phyloP scores from a whole-genome alignment of 2,113 vertebrate genomes.

The Illadopsis cleaveri region DNA sequence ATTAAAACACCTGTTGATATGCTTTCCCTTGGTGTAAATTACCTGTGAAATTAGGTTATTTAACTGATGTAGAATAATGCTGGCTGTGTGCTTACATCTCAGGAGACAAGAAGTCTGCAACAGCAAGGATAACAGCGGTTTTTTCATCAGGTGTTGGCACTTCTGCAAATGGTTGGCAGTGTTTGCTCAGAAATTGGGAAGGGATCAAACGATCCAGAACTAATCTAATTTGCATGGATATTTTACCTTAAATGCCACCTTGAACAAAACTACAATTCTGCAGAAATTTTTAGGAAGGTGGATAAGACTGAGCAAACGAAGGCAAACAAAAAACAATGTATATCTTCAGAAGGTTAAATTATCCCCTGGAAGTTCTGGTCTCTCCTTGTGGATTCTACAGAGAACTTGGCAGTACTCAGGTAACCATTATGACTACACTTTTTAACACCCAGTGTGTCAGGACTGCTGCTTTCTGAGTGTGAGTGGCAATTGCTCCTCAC shows the following conservation, averaged over 20 bases:
- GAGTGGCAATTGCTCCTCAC: not conserved
- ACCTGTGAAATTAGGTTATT: slow-evolving; percentile 15
- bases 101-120: not conserved
- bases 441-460: not conserved
- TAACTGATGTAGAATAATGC: not conserved
- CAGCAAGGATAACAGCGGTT: not conserved
- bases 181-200: slow-evolving; percentile 21
- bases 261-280: not conserved
- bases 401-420: not conserved
- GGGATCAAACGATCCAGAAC: not conserved
- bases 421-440: not conserved
- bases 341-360: not conserved
- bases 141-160: not conserved
- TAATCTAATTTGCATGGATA: slow-evolving; percentile 34
- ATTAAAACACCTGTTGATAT: not conserved
- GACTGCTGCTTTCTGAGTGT: not conserved
- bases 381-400: not conserved
- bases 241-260: slow-evolving; percentile 44
- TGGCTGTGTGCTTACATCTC: not conserved
- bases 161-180: not conserved
- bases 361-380: not conserved
- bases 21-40: slow-evolving; percentile 1
- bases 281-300: not conserved
- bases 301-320: not conserved
- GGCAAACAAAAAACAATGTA: not conserved